A percentile compares a stretch with the other conserved stretches of the same genome.
These are phyloP conservation scores for Scrobipalpa atriplicella DNA, from an alignment of 2,888 invertebrate genomes.

Conservation along the genomic window DNA sequence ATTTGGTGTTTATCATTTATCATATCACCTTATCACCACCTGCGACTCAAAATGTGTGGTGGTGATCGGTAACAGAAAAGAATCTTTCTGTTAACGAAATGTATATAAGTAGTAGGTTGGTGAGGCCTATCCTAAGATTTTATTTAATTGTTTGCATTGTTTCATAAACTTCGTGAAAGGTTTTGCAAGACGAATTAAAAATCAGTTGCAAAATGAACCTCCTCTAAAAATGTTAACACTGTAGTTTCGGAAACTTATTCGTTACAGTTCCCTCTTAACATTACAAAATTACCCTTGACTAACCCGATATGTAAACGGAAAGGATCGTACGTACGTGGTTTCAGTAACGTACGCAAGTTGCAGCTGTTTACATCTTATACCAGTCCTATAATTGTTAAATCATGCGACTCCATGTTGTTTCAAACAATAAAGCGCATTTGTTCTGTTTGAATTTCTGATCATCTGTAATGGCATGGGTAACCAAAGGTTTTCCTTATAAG, in stretches of 20 bases:
- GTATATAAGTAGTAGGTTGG: too few relatives aligned
- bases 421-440: conserved; percentile 62
- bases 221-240: too few relatives aligned
- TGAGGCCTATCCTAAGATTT: too few relatives aligned
- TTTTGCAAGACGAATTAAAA: too few relatives aligned
- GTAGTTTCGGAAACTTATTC: too few relatives aligned
- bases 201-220: too few relatives aligned
- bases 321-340: neutral
- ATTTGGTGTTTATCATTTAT: neutral
- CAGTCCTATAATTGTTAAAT: conserved; percentile 37
- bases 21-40: neutral
- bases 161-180: too few relatives aligned
- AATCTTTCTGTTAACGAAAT: too few relatives aligned
- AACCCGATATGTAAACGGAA: too few relatives aligned
- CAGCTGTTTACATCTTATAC: neutral
- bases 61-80: neutral
- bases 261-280: too few relatives aligned
- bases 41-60: neutral
- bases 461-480: conserved; percentile 63
- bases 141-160: too few relatives aligned
- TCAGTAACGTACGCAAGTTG: neutral
- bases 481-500: conserved; percentile 59
- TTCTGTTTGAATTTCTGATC: conserved; percentile 62
- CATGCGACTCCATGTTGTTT: conserved; percentile 63
- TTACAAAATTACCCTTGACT: too few relatives aligned